Base-by-base conservation (phyloP, 1,140 invertebrate genomes). In the Phortica variegata region DNA sequence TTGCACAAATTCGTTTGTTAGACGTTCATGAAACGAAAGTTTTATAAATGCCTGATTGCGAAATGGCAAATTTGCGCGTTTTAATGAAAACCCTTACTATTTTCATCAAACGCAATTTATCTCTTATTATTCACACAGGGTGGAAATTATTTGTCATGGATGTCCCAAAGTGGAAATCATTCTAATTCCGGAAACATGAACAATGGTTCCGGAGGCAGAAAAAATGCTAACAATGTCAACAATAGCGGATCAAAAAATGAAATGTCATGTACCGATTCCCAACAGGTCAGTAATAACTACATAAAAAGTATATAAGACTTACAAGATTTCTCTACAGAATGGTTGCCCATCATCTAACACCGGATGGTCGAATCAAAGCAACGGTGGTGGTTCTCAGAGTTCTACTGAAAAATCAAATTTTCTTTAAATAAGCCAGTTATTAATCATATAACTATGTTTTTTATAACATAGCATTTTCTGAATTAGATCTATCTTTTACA, bases 121-220 rank as follows among this genome's bases (percentile, higher is more conserved):
- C 60, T 63, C 54, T 68, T 68, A 63, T 60, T 58, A 54, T 48
- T 43, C 55, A 73, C n/a, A n/a, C n/a, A n/a, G 65, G 71, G 66
- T 33, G 73, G 73, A 23, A 81, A 80, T 61, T 81, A 81, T 61
- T 74, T 82, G 49, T 81, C 80, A 18, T 81, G 80, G 80, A 81
- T 82, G 80, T 79, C 80, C 57, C 80, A 82, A 77, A 79, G 56
- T 52, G 52, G 56, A 37, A 61, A 53, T 19, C 60, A 63, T 48
- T 53, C 54, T 13, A 68, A 65, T 32, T 36, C 45, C 18, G 57
- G 56, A 34, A 65, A 65, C 36, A 50, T 56, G 19, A 61, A 49
- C 44, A 62, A 60, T 38, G 55, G 46, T 17, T 37, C 55, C 12
- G 41, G 54, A 15, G 51, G 47, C 9, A 68, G 68, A 51, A 61